Base-by-base conservation (phyloP, 2,888 invertebrate species). In the Aplocera efformata region DNA sequence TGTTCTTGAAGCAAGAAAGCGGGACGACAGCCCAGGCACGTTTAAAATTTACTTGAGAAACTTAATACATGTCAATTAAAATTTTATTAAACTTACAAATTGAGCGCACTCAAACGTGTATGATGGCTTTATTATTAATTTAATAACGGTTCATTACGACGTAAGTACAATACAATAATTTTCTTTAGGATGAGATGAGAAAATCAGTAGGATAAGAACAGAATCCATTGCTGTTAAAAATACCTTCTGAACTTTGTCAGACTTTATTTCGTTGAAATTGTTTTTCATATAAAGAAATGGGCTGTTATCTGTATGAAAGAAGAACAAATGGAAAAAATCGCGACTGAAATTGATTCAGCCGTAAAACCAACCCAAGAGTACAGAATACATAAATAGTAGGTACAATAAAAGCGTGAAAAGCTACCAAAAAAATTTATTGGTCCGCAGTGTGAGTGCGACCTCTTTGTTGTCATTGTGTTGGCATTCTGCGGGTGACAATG, bases 41-140 rank as follows among this genome's bases (percentile, higher is more conserved):
- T 78, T 80, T 82, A 78, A 80, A 82, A 86, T 82, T 83, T 80
- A 76, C 73, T 79, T 72, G 65, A 66, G 71, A 75, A 80, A 79
- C 72, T 78, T 84, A 80, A 84, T 84, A 85, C 75, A 78, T 82
- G 83, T 82, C 83, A 83, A 88, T 88, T 88, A 86, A 80, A 75
- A 79, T 77, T 80, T 80, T 81, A 84, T 83, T 83, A 86, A 76
- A 78, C 53, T 46, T 66, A 58, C 62, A 71, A 73, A 72, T 78
- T 66, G 61, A 72, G 72, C 46, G 58, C 67, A 60, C 79, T 83
- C 50, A 44, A 70, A 53, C 63, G 70, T 70, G 70, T 79, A 69
- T 68, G 68, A 67, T 66, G 63, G 61, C 58, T 75, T 58, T 81
- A 82, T 80, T 81, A 80, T 75, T 58, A 74, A 77, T 76, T 76